phyloP scores from a whole-genome alignment of 2,113 vertebrate species.

The Miniopterus natalensis region DNA sequence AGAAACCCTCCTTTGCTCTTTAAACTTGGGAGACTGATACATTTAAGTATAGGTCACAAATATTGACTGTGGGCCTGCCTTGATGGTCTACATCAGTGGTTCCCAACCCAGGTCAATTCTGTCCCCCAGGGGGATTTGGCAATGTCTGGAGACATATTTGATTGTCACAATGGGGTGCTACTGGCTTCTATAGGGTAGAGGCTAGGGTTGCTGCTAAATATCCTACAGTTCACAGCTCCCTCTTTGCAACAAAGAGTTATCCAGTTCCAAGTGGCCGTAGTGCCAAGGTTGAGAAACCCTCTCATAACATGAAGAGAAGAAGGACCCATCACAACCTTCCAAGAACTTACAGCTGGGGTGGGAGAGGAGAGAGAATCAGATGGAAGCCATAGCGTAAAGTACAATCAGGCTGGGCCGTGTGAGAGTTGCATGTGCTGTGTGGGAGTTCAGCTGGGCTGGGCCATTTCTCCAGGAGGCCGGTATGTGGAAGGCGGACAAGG shows the following conservation, averaged over 20 bases:
- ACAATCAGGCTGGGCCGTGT: not conserved
- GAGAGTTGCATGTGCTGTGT: too few species aligned
- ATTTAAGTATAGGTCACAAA: rapidly evolving
- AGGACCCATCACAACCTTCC: not conserved
- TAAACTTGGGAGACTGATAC: not conserved
- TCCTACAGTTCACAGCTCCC: not conserved
- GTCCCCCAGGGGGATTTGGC: not conserved
- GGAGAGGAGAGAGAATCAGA: not conserved
- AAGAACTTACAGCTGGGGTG: not conserved
- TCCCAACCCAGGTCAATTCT: not conserved
- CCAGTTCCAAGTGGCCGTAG: not conserved
- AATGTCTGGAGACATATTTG: not conserved
- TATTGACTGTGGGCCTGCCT: not conserved
- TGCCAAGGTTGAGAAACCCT: not conserved
- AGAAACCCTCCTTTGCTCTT: not conserved
- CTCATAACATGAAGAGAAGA: not conserved
- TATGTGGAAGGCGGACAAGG: too few species aligned
- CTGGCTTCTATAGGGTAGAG: not conserved
- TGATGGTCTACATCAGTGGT: not conserved
- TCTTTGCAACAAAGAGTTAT: not conserved
- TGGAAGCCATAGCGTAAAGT: rapidly evolving
- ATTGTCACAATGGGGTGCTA: rapidly evolving
- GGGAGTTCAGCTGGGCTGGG: not conserved
- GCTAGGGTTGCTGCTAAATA: not conserved
- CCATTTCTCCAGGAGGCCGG: not conserved